Conservation (phyloP, 2,113 vertebrate genomes). For the Sakesphorus luctuosus region DNA sequence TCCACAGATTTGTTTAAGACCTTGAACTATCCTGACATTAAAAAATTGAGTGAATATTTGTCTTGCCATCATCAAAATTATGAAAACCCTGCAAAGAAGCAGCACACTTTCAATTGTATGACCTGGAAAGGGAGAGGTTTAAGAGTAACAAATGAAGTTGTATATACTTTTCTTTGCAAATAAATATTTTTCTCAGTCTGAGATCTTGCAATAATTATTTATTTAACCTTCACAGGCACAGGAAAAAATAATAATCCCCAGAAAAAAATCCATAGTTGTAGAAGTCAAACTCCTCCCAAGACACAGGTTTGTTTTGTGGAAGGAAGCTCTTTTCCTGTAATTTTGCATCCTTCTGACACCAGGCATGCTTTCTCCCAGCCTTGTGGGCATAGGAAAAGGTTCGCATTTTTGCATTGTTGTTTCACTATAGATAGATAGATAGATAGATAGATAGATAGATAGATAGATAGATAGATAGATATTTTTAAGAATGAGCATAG, state of each 20-base stretch:
- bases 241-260: not conserved
- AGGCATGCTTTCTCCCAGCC: not conserved
- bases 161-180: not conserved
- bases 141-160: not conserved
- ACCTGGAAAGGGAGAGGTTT: not conserved
- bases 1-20: not conserved
- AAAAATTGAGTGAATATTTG: not conserved
- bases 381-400: not conserved
- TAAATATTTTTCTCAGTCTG: not conserved
- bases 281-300: not conserved
- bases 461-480: not conserved
- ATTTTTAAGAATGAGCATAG: not conserved
- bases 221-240: not conserved
- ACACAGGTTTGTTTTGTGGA: not conserved
- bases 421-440: not conserved
- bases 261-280: not conserved
- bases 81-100: not conserved
- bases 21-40: not conserved
- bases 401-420: not conserved
- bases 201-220: not conserved
- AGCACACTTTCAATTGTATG: not conserved
- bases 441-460: not conserved
- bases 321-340: not conserved
- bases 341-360: not conserved
- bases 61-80: not conserved